phyloP scores from a whole-genome alignment of 2,797 vertebrate genomes.

The Naso thynnoides region DNA sequence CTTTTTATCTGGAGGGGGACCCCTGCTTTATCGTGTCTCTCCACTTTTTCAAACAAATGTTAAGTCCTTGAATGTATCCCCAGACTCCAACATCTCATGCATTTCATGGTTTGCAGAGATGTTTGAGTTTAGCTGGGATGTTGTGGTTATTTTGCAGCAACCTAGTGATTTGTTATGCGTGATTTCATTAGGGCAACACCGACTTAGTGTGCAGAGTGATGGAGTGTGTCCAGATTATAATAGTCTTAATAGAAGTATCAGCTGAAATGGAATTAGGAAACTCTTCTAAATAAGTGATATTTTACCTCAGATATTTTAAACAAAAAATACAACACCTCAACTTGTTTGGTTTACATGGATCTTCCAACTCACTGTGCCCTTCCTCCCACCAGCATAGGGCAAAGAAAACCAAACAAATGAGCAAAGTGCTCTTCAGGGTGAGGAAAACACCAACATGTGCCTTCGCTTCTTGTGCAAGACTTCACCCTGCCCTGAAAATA shows the following conservation, averaged over 20 bases:
- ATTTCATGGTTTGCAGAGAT: background rate
- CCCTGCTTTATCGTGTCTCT: background rate
- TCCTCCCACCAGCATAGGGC: slow-evolving; percentile 32
- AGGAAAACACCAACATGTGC: slow-evolving; percentile 25
- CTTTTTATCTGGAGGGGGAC: background rate
- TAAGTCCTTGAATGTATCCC: background rate
- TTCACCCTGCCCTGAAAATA: slow-evolving; percentile 38
- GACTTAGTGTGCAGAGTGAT: background rate
- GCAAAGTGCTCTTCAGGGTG: slow-evolving; percentile 34
- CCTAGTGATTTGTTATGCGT: background rate
- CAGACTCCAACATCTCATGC: background rate
- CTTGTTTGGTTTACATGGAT: slow-evolving; percentile 6
- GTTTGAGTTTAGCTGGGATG: background rate
- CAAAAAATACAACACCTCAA: slow-evolving; percentile 11
- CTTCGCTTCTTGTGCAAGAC: slow-evolving; percentile 34
- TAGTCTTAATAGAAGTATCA: background rate
- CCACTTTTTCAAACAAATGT: background rate
- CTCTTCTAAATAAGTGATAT: background rate
- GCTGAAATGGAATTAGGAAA: background rate
- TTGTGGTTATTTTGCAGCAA: background rate
- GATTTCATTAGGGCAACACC: background rate
- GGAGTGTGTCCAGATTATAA: background rate
- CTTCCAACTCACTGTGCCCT: background rate
- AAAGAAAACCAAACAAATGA: slow-evolving; percentile 37
- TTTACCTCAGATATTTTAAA: too few relatives aligned